Base-by-base conservation (phyloP, 1,140 invertebrate genomes). In the Apis laboriosa region DNA sequence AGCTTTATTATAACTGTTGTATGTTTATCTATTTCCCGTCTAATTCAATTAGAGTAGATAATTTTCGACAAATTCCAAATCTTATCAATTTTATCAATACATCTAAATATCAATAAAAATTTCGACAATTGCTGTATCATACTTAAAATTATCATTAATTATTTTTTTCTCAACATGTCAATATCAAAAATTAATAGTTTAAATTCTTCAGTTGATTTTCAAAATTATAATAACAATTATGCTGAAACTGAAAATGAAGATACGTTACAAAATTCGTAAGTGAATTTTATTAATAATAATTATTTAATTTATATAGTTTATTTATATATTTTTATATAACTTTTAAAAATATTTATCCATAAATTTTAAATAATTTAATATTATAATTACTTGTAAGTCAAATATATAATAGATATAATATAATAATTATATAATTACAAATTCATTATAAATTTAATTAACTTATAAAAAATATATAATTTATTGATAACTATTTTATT, bases 71-170 rank as follows among this genome's bases (percentile, higher is more conserved):
- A 77, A 53, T 63, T 70, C 15, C n/a, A 17, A 76, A 77, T 77
- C 73, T 82, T 82, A 82, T 82, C 80, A 82, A 21, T 77, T 82
- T 74, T 82, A 82, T 82, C 80, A 28, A 53, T 67, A 28, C n/a
- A 19, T 12, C 21, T 56, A 82, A 24, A 70, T 60, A 5, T 15
- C 49, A 11, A 82, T 61, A 24, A 77, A 82, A 77, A 68, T 82
- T 82, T 82, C 55, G 80, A 56, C 9, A n/a, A 74, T 70, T 13
- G 9, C 17, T 77, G 53, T 43, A 7, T 5, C 5, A 68, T 17
- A 43, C 53, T 56, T 17, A 66, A 66, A 55, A 15, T 34, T 77
- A 70, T 19, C 21, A 11, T 0, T 55, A n/a, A 15, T 19, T 75
- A 51, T 61, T 82, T 13, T 4, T 34, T 21, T 19, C 7, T 21